phyloP scores from a whole-genome alignment of 2,888 invertebrate species.

The Drosophila imparisetae region DNA sequence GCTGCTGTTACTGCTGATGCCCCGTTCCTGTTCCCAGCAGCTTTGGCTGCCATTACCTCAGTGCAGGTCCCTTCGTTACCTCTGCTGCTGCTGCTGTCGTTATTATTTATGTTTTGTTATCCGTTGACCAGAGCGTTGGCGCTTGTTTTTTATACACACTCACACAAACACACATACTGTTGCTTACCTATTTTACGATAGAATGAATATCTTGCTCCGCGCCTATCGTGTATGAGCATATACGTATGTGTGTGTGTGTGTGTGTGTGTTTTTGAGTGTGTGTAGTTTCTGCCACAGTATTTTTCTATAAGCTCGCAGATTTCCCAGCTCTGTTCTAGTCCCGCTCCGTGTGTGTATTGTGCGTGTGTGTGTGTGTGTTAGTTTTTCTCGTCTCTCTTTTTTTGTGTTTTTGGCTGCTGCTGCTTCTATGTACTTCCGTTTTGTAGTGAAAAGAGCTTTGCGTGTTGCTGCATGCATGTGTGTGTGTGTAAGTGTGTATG shows the following conservation, averaged over 20 bases:
- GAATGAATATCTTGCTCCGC: conserved; percentile 71
- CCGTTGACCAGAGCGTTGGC: conserved; percentile 79
- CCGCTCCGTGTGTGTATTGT: conserved; percentile 13
- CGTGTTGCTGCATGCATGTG: conserved; percentile 67
- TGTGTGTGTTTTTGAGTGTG: conserved; percentile 19
- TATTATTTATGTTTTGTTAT: conserved; percentile 83
- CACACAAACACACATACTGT: conserved; percentile 33
- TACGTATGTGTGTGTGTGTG: conserved; percentile 5
- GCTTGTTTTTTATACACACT: conserved; percentile 65
- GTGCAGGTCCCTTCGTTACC: conserved; percentile 8
- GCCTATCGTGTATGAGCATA: conserved; percentile 14
- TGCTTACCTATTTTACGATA: conserved; percentile 81
- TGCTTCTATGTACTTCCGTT: conserved; percentile 75
- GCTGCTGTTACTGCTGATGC: conserved; percentile 10
- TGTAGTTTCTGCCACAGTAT: conserved; percentile 75
- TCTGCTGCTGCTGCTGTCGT: conserved; percentile 54
- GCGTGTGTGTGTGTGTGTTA: conserved; percentile 20
- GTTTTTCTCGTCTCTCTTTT: conserved; percentile 26
- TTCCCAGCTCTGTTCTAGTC: conserved; percentile 56
- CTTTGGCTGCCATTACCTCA: conserved; percentile 44
- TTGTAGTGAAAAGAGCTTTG: conserved; percentile 80
- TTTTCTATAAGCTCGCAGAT: conserved; percentile 71
- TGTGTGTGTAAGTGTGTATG: conserved; percentile 35
- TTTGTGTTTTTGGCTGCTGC: conserved; percentile 61
- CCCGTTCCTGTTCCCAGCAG: conserved; percentile 41